Conservation (phyloP, 2,888 invertebrate species). For the Exephanes ischioxanthus region DNA sequence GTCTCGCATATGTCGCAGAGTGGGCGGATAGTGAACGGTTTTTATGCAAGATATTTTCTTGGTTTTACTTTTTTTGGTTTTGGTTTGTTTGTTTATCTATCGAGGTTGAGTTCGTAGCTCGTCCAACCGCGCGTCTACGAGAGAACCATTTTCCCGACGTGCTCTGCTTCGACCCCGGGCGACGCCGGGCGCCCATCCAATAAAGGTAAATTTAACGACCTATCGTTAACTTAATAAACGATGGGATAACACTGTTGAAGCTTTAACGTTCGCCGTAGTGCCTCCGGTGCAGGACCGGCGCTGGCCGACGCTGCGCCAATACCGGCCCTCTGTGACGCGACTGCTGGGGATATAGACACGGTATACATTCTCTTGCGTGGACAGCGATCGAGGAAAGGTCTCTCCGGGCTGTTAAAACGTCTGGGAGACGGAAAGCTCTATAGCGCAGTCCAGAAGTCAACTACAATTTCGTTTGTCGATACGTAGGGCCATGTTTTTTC, state of each 20-base stretch:
- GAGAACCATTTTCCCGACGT: conserved; percentile 34
- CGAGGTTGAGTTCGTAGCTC: conserved; percentile 23
- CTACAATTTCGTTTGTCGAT: conserved; percentile 23
- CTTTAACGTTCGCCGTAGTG: conserved; percentile 49
- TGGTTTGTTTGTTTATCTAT: conserved; percentile 45
- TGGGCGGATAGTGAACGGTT: neutral
- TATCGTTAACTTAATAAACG: conserved; percentile 83
- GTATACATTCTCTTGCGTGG: conserved; percentile 14
- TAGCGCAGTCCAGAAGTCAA: neutral
- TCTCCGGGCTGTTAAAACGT: conserved; percentile 57
- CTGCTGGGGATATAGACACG: neutral
- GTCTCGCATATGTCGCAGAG: conserved; percentile 58
- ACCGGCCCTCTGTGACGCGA: no score
- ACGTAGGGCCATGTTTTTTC: neutral
- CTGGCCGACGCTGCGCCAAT: no score
- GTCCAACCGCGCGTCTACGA: conserved; percentile 50
- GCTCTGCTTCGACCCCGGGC: conserved; percentile 41
- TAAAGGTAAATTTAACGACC: conserved; percentile 81
- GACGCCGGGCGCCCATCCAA: conserved; percentile 78
- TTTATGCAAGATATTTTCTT: neutral
- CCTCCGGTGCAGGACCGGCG: no score
- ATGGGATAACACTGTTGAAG: conserved; percentile 78
- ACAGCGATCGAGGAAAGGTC: neutral
- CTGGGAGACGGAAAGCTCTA: conserved; percentile 13
- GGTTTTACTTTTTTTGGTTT: neutral